Percentiles rank a stretch among this genome's conserved stretches.
Conservation (phyloP, 92 coral and sea anemone species). For the Nematostella vectensis region DNA sequence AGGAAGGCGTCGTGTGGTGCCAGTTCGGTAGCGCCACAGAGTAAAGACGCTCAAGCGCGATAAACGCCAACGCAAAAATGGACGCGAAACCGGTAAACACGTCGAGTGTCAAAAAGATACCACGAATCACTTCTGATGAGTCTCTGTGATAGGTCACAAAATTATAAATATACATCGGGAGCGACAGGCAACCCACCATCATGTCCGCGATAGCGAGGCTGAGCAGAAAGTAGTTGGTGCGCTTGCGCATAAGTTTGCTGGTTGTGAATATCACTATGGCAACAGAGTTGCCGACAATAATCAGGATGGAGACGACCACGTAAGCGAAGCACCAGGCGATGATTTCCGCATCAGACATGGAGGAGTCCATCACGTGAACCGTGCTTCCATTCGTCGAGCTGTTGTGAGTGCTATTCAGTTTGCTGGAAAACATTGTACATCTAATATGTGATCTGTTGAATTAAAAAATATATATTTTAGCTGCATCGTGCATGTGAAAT, state of each 20-base stretch:
- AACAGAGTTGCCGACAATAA: conserved; percentile 52
- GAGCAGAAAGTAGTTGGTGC: conserved; percentile 65
- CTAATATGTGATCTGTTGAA: no score
- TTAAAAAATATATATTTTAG: no score
- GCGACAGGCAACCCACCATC: conserved; percentile 60
- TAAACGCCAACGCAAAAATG: conserved; percentile 53
- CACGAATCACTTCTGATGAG: neutral
- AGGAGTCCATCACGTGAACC: no score
- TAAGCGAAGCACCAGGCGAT: conserved; percentile 63
- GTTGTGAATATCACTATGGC: conserved; percentile 59
- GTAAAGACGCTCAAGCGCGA: conserved; percentile 65
- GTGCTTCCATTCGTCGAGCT: no score
- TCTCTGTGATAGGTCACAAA: conserved; percentile 11
- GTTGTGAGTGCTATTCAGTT: no score
- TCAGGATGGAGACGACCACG: conserved; percentile 43
- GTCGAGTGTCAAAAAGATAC: conserved; percentile 30
- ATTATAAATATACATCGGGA: conserved; percentile 48
- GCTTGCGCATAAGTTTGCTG: conserved; percentile 59
- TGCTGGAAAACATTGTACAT: no score
- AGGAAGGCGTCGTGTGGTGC: conserved; percentile 50
- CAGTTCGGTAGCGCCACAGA: conserved; percentile 66
- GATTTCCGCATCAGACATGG: conserved; percentile 6
- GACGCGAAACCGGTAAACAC: conserved; percentile 73
- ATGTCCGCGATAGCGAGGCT: conserved; percentile 71
- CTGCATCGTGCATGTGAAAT: no score